Conservation (phyloP, 2,797 vertebrate genomes). For the Phrynocephalus forsythii region DNA sequence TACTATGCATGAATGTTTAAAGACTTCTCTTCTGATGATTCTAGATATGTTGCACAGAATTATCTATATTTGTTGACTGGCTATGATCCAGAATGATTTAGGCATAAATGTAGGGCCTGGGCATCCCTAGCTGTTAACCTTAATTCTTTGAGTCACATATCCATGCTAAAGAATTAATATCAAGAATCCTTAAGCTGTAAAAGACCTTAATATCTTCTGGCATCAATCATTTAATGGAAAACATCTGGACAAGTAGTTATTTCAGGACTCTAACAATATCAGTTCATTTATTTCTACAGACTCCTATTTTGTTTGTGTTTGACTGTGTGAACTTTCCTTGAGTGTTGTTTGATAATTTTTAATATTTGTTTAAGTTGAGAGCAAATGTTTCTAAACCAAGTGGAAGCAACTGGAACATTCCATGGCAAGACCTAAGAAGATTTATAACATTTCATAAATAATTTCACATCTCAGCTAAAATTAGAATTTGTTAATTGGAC, state of each 20-base stretch:
- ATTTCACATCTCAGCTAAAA: constrained; percentile 19
- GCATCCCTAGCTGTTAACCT: not conserved
- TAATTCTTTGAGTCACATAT: not conserved
- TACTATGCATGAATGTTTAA: constrained; percentile 24
- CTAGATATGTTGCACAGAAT: not conserved
- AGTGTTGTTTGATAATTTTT: constrained; percentile 29
- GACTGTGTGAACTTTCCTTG: constrained; percentile 32
- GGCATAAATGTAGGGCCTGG: no score
- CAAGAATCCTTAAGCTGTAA: not conserved
- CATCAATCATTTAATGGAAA: constrained; percentile 42
- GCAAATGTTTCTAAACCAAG: constrained; percentile 17
- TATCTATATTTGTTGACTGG: not conserved
- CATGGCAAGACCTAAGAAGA: constrained; percentile 13
- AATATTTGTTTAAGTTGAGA: constrained; percentile 49
- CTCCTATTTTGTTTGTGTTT: constrained; percentile 24
- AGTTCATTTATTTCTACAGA: constrained; percentile 34
- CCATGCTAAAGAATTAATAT: not conserved
- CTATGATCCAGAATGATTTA: no score
- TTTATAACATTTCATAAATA: constrained; percentile 37
- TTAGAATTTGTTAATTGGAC: constrained; percentile 35
- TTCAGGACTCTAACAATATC: constrained; percentile 15
- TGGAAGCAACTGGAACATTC: constrained; percentile 26
- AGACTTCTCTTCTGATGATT: not conserved
- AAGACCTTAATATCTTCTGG: constrained; percentile 38
- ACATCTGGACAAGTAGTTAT: constrained; percentile 47